Evolutionary conservation across 2,797 vertebrate genomes (phyloP).

Genomic region (Myiotriccus ornatus): DNA sequence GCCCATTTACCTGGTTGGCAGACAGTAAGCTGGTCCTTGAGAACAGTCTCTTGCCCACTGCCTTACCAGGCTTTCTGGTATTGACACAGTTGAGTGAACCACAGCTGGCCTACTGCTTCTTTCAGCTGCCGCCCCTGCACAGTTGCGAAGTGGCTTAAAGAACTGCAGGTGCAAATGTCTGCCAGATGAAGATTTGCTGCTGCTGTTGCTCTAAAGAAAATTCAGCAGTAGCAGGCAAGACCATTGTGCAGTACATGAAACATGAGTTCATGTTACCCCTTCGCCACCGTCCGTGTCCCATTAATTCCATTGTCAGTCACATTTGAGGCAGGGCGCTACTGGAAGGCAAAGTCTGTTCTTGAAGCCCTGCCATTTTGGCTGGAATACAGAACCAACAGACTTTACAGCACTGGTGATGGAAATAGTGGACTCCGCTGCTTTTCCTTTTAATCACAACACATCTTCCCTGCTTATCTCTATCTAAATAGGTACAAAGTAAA

Average conservation of each 20-base stretch:
- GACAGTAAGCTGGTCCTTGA: not conserved
- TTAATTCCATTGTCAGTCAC: constrained; percentile 45
- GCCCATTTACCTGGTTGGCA: not conserved
- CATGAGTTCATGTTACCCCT: constrained; percentile 63
- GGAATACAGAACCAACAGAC: not conserved
- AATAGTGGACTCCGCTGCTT: not conserved
- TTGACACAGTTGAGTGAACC: not conserved
- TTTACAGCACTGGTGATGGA: not conserved
- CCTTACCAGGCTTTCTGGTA: not conserved
- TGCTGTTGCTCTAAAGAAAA: not conserved
- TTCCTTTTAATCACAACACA: not conserved
- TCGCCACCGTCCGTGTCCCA: constrained; percentile 16
- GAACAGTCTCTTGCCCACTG: not conserved
- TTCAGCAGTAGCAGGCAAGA: accelerated
- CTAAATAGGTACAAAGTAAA: not conserved
- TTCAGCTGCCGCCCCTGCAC: not conserved
- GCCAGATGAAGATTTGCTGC: constrained; percentile 25
- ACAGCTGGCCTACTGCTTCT: not conserved
- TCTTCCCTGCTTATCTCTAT: not conserved
- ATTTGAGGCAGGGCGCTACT: not conserved
- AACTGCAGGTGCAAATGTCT: not conserved
- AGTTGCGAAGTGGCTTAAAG: not conserved
- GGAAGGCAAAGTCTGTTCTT: constrained; percentile 50
- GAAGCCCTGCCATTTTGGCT: constrained; percentile 60
- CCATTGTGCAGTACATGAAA: constrained; percentile 56